These are phyloP conservation scores for Anolis sagrei DNA, from an alignment of 2,113 vertebrate species.

Conservation along the genomic window DNA sequence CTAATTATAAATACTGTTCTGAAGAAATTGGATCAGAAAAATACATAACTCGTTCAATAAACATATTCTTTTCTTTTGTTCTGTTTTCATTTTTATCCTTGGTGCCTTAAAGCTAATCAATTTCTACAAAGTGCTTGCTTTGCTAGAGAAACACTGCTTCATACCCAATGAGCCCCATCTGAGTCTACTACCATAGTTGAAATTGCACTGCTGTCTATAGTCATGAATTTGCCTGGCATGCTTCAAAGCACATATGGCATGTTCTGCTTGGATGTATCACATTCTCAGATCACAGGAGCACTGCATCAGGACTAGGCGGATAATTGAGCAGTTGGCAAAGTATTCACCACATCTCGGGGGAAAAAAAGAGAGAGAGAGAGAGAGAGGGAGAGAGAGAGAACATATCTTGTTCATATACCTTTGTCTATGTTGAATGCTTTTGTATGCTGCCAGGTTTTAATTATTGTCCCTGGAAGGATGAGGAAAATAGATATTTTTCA, in stretches of 20 bases:
- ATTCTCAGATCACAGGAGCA: constrained; percentile 34
- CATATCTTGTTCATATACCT: background rate
- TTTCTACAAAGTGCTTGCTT: background rate
- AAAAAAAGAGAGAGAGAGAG: background rate
- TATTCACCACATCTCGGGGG: background rate
- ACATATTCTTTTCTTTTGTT: too few species aligned
- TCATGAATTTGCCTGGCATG: constrained; percentile 31
- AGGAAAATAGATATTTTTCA: background rate
- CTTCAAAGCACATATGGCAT: constrained; percentile 51
- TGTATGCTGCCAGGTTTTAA: constrained; percentile 28
- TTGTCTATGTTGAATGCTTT: background rate
- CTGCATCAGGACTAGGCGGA: background rate
- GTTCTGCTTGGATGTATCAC: constrained; percentile 23
- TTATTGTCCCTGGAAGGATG: constrained; percentile 4
- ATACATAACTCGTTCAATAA: too few species aligned
- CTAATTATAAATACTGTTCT: too few species aligned
- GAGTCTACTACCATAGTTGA: constrained; percentile 20
- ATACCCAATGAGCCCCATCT: background rate
- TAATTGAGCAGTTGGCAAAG: constrained; percentile 17
- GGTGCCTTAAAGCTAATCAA: background rate
- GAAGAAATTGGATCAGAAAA: too few species aligned
- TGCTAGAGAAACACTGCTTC: background rate
- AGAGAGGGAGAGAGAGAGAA: constrained; percentile 17
- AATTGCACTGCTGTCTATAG: constrained; percentile 37
- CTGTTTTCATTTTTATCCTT: too few species aligned